These are phyloP conservation scores for Paragorgia papillata DNA, from an alignment of 92 coral and sea anemone genomes.

Conservation along the genomic window DNA sequence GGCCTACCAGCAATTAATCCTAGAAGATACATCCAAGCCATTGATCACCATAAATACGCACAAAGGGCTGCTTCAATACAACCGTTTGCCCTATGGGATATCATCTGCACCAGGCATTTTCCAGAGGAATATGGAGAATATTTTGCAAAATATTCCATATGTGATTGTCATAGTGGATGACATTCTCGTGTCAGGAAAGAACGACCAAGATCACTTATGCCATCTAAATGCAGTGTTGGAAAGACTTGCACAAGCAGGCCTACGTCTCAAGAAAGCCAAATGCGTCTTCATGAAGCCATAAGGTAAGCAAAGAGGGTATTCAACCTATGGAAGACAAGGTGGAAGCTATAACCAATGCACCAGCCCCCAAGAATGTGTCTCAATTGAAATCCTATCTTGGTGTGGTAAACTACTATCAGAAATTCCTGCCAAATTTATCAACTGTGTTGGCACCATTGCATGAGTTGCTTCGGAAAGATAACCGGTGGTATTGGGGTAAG, in stretches of 20 bases:
- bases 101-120: no score
- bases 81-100: no score
- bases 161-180: constrained; percentile 25
- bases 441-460: constrained; percentile 6
- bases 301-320: constrained; percentile 53
- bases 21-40: no score
- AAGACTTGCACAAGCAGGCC: background rate
- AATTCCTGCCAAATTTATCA: constrained; percentile 2
- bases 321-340: constrained; percentile 68
- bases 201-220: background rate
- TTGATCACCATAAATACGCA: no score
- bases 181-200: background rate
- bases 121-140: no score
- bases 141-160: no score
- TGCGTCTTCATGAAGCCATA: constrained; percentile 58
- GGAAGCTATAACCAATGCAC: constrained; percentile 64
- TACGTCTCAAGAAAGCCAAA: constrained; percentile 37
- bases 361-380: constrained; percentile 55
- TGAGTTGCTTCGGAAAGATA: background rate
- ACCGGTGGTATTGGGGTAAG: constrained; percentile 38
- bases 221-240: background rate
- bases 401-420: constrained; percentile 17
- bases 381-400: constrained; percentile 64
- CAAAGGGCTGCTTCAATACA: no score
- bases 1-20: no score